A percentile compares a stretch with the other conserved stretches of the same genome.
These are phyloP conservation scores for Amphipoea lucens DNA, from an alignment of 2,888 invertebrate genomes.

Conservation along the genomic window DNA sequence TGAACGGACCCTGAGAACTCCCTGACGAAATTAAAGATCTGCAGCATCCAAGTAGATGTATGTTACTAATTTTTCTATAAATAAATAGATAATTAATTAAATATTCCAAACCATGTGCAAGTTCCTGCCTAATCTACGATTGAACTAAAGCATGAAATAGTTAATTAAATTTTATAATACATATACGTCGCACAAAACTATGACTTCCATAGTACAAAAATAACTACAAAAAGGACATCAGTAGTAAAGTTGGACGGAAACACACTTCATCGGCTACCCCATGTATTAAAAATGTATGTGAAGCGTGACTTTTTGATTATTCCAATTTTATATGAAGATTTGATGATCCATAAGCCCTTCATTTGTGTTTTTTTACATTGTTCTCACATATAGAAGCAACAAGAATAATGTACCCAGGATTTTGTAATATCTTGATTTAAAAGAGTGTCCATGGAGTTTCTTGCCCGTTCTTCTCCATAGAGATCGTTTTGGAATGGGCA, in stretches of 20 bases:
- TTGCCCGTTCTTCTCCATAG: no score
- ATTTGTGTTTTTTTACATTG: no score
- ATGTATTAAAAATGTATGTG: constrained; percentile 43
- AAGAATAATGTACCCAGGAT: no score
- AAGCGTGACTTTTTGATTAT: constrained; percentile 53
- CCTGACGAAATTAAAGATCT: background rate
- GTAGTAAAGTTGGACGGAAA: constrained; percentile 67
- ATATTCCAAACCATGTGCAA: background rate
- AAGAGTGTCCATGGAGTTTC: no score
- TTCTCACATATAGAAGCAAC: no score
- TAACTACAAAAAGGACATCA: constrained; percentile 32
- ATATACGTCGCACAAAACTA: constrained; percentile 21
- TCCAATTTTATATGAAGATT: background rate
- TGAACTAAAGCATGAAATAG: constrained; percentile 22
- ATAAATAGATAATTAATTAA: background rate
- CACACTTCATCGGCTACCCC: constrained; percentile 75
- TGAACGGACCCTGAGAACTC: background rate
- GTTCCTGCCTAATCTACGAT: constrained; percentile 21
- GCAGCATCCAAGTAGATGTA: background rate
- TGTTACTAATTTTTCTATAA: background rate
- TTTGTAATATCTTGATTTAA: no score
- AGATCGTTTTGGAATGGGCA: no score
- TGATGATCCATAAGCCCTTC: background rate
- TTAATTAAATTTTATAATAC: constrained; percentile 13
- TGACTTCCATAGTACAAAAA: constrained; percentile 37